These are phyloP conservation scores for Apotomis capreana DNA, from an alignment of 2,888 invertebrate genomes.

Conservation along the genomic window DNA sequence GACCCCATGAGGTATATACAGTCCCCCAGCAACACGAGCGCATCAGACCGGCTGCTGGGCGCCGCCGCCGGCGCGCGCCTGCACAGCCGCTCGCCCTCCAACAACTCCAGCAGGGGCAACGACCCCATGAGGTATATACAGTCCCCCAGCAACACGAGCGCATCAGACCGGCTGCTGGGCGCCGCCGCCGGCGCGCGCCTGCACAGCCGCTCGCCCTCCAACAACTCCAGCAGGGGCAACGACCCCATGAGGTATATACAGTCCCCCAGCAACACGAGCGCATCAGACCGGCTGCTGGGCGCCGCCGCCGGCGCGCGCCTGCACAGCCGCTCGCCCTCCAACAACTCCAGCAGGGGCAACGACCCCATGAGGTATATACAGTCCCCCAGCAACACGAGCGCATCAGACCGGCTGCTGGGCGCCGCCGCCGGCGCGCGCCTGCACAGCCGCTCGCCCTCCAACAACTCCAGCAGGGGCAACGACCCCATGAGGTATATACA, in stretches of 20 bases:
- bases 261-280: slow-evolving; percentile 68
- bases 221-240: slow-evolving; percentile 55
- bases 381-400: slow-evolving; percentile 68
- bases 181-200: slow-evolving; percentile 66
- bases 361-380: slow-evolving; percentile 68
- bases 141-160: slow-evolving; percentile 68
- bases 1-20: slow-evolving; percentile 68
- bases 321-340: slow-evolving; percentile 73
- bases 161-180: slow-evolving; percentile 65
- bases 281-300: slow-evolving; percentile 65
- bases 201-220: slow-evolving; percentile 73
- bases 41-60: slow-evolving; percentile 65
- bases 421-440: slow-evolving; percentile 66
- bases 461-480: slow-evolving; percentile 55
- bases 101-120: slow-evolving; percentile 55
- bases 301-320: slow-evolving; percentile 66
- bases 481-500: slow-evolving; percentile 68
- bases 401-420: slow-evolving; percentile 65
- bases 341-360: slow-evolving; percentile 55
- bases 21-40: slow-evolving; percentile 68
- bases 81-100: slow-evolving; percentile 73
- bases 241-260: slow-evolving; percentile 68
- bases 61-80: slow-evolving; percentile 66
- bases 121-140: slow-evolving; percentile 68
- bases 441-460: slow-evolving; percentile 73